Evolutionary conservation across 1,140 invertebrate genomes (phyloP).

Genomic region (Aphelinus certus): DNA sequence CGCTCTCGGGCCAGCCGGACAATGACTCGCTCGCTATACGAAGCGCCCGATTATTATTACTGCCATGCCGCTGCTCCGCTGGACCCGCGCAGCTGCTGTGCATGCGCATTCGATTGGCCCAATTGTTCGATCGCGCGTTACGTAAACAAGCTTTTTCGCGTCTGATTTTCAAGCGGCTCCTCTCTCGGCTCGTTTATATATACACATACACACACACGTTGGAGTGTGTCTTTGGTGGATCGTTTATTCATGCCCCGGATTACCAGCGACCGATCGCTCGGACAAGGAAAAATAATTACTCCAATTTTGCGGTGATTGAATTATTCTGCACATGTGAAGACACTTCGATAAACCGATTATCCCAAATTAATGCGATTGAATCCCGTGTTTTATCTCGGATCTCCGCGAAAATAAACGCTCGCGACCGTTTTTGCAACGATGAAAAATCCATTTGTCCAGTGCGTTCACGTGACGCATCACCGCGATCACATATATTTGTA

Average conservation of each 20-base stretch:
- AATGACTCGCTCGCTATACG: constrained; percentile 7
- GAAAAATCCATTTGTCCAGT: too few relatives aligned
- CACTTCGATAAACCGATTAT: background rate
- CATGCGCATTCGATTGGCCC: background rate
- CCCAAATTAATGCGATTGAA: constrained; percentile 4
- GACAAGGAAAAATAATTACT: too few relatives aligned
- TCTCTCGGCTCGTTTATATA: background rate
- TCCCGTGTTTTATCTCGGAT: too few relatives aligned
- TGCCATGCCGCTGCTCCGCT: too few relatives aligned
- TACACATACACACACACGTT: background rate
- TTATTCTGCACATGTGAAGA: background rate
- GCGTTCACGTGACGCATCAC: too few relatives aligned
- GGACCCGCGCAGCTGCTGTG: background rate
- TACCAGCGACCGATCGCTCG: too few relatives aligned
- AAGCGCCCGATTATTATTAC: too few relatives aligned
- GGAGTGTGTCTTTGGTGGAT: background rate
- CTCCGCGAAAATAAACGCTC: too few relatives aligned
- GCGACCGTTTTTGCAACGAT: too few relatives aligned
- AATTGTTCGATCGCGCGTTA: background rate
- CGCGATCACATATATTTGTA: background rate
- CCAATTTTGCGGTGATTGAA: constrained; percentile 6
- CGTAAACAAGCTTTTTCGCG: constrained; percentile 13
- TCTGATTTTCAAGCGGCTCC: background rate
- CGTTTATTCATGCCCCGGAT: background rate
- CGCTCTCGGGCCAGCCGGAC: constrained; percentile 15